A percentile compares a stretch with the other conserved stretches of the same genome.
Evolutionary conservation across 2,888 invertebrate species (phyloP).

Genomic region (Machimus rusticus): DNA sequence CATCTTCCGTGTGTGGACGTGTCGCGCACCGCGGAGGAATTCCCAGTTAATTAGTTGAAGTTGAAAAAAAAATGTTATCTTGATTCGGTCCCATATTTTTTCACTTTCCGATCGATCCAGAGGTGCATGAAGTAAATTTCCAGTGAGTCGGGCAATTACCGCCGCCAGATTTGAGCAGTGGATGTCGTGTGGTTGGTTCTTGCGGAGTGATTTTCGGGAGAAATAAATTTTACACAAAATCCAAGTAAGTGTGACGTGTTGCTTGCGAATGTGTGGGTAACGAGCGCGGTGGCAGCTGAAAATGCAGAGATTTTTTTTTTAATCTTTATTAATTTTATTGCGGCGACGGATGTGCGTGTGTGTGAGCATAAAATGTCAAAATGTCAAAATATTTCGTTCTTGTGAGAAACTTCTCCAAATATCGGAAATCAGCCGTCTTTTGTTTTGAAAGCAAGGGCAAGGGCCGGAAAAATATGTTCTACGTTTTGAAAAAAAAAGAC

Average conservation of each 20-base stretch:
- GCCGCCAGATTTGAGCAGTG: not conserved
- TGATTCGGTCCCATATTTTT: not conserved
- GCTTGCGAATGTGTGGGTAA: not conserved
- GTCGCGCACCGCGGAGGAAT: constrained; percentile 23
- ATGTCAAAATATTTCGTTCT: not conserved
- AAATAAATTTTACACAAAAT: not conserved
- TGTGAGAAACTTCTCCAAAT: not conserved
- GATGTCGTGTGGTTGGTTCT: not conserved
- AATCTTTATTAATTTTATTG: not conserved
- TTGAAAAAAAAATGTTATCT: not conserved
- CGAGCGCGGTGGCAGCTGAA: not conserved
- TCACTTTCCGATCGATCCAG: not conserved
- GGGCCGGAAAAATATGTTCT: not conserved
- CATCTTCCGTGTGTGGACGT: constrained; percentile 38
- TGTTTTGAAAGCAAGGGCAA: not conserved
- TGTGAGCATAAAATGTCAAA: not conserved
- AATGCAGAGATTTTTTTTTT: not conserved
- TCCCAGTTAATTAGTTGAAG: not conserved
- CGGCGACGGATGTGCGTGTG: not conserved
- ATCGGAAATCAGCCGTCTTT: not conserved
- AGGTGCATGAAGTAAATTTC: not conserved
- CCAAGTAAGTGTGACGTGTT: constrained; percentile 20
- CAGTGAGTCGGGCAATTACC: not conserved
- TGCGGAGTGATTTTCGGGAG: not conserved
- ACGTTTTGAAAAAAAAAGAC: not conserved